Evolutionary conservation across 2,113 vertebrate genomes (phyloP).

Genomic region (Cygnus atratus): DNA sequence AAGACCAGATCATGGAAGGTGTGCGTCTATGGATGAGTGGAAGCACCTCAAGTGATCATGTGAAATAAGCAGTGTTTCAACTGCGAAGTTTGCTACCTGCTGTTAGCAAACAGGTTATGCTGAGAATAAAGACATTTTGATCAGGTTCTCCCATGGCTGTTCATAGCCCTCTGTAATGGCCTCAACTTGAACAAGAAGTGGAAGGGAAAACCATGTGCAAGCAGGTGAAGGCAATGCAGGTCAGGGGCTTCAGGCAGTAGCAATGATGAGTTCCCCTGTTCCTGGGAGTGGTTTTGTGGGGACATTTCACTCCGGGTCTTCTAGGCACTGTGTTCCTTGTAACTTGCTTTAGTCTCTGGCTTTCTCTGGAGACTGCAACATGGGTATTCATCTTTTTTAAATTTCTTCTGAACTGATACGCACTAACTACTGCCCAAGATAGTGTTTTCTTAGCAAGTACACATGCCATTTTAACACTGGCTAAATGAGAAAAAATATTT

Average conservation of each 20-base stretch:
- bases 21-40: background rate
- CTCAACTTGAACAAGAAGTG: background rate
- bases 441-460: background rate
- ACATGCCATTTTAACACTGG: background rate
- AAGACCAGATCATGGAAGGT: background rate
- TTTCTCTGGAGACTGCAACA: background rate
- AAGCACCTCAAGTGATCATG: background rate
- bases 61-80: background rate
- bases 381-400: rapidly evolving
- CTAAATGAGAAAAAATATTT: background rate
- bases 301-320: background rate
- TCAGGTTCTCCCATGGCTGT: rapidly evolving
- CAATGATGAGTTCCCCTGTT: background rate
- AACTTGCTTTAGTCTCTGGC: background rate
- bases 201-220: rapidly evolving
- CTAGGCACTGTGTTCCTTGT: rapidly evolving
- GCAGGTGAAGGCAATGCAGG: background rate
- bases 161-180: background rate
- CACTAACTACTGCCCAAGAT: background rate
- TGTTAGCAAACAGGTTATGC: rapidly evolving
- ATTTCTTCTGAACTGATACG: background rate
- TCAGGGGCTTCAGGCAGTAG: background rate
- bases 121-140: background rate
- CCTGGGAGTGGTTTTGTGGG: background rate
- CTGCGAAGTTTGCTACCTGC: background rate